Conservation (phyloP, 1,140 invertebrate species). For the Hypothenemus hampei region DNA sequence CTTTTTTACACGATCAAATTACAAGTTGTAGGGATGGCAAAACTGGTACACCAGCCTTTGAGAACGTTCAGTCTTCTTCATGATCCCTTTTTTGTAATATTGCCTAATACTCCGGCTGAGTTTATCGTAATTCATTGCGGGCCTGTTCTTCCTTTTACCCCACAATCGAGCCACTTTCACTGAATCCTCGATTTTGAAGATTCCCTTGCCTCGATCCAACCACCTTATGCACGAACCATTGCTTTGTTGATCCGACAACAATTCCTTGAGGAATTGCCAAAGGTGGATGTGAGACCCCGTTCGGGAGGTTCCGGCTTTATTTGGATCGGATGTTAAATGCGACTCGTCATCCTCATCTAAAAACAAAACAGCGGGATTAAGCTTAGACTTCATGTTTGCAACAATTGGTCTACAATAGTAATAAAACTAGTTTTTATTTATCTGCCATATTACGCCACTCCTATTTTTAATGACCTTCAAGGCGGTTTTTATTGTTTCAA, state of each 20-base stretch:
- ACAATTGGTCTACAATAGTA: not conserved
- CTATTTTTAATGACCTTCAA: not conserved
- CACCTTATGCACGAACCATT: constrained; percentile 94
- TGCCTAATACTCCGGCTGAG: constrained; percentile 95
- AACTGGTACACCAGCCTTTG: constrained; percentile 99
- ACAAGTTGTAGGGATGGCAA: constrained; percentile 88
- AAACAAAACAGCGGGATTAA: constrained; percentile 18
- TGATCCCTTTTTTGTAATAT: constrained; percentile 99
- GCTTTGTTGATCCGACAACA: constrained; percentile 77
- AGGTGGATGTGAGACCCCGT: constrained; percentile 81
- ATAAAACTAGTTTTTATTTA: not conserved
- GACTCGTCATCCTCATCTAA: constrained; percentile 55
- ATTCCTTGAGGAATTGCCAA: constrained; percentile 99
- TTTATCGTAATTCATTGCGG: constrained; percentile 99
- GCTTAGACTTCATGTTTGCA: not conserved
- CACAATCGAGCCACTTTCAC: constrained; percentile 91
- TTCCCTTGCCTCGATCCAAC: constrained; percentile 88
- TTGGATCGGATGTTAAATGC: constrained; percentile 29
- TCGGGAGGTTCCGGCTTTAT: constrained; percentile 37
- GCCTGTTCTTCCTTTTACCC: constrained; percentile 95
- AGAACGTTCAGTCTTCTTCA: constrained; percentile 98
- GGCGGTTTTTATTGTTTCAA: no score
- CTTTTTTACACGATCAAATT: constrained; percentile 38
- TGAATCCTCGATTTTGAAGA: constrained; percentile 99
- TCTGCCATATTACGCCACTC: not conserved